A percentile compares a stretch with the other conserved stretches of the same genome.
These are phyloP conservation scores for Sebastes minor DNA, from an alignment of 2,797 vertebrate species.

Conservation along the genomic window DNA sequence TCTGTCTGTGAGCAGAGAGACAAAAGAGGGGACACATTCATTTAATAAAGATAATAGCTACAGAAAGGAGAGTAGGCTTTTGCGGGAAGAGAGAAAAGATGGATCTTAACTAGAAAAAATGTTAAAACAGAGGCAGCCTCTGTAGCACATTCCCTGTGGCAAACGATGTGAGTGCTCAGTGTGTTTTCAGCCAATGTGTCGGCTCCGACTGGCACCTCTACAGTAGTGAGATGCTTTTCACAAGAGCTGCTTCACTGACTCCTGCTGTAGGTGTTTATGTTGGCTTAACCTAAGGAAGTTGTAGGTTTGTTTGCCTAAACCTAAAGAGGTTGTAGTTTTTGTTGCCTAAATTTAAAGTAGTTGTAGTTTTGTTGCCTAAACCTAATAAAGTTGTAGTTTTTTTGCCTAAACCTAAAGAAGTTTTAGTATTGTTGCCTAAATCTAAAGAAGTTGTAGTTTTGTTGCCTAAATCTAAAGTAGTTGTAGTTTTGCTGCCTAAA, in stretches of 20 bases:
- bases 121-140: neutral
- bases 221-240: conserved; percentile 10
- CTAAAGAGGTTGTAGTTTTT: no score
- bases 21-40: conserved; percentile 13
- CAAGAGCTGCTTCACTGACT: neutral
- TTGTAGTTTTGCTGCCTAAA: no score
- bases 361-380: no score
- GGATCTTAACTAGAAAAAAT: neutral
- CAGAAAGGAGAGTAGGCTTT: conserved; percentile 3
- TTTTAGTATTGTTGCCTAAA: no score
- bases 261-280: neutral
- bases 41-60: conserved; percentile 6
- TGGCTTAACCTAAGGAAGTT: no score
- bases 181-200: neutral
- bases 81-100: neutral
- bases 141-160: conserved; percentile 9
- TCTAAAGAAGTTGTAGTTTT: no score
- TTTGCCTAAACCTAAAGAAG: no score
- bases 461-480: no score
- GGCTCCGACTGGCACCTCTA: neutral
- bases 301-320: no score
- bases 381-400: no score
- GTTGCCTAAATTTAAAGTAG: no score
- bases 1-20: conserved; percentile 14
- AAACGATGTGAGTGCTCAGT: conserved; percentile 9